Evolutionary conservation across 2,113 vertebrate genomes (phyloP).

Genomic region (Callionymus lyra): DNA sequence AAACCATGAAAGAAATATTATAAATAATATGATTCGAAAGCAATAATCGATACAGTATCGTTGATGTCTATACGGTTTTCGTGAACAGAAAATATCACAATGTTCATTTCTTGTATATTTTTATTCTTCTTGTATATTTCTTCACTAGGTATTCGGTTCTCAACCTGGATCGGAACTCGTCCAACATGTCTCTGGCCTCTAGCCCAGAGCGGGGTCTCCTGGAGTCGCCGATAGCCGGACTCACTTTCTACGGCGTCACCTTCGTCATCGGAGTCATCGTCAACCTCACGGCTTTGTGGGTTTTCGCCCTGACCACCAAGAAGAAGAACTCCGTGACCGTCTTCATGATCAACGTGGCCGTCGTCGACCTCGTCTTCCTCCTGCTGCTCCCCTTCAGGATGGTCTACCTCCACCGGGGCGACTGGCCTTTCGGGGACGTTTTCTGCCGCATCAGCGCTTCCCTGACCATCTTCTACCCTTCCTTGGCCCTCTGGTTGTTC

Average conservation of each 20-base stretch:
- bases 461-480: conserved; percentile 86
- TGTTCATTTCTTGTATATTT: too few species aligned
- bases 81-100: too few species aligned
- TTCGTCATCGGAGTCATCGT: conserved; percentile 78
- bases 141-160: conserved; percentile 18
- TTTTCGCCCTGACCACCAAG: conserved; percentile 93
- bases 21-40: too few species aligned
- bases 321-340: conserved; percentile 86
- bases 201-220: conserved; percentile 48
- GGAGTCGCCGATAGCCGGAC: conserved; percentile 72
- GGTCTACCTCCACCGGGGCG: conserved; percentile 71
- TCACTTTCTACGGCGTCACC: conserved; percentile 81
- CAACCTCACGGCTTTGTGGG: conserved; percentile 87
- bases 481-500: conserved; percentile 89
- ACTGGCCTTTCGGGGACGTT: conserved; percentile 81
- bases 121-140: too few species aligned
- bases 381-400: conserved; percentile 82
- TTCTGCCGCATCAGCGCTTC: conserved; percentile 80
- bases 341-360: conserved; percentile 93
- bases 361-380: conserved; percentile 82
- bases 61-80: too few species aligned
- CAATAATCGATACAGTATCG: too few species aligned
- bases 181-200: conserved; percentile 31
- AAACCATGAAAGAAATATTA: too few species aligned
- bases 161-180: conserved; percentile 30